Evolutionary conservation across 2,888 invertebrate species (phyloP).

Genomic region (Branchellion lobata): DNA sequence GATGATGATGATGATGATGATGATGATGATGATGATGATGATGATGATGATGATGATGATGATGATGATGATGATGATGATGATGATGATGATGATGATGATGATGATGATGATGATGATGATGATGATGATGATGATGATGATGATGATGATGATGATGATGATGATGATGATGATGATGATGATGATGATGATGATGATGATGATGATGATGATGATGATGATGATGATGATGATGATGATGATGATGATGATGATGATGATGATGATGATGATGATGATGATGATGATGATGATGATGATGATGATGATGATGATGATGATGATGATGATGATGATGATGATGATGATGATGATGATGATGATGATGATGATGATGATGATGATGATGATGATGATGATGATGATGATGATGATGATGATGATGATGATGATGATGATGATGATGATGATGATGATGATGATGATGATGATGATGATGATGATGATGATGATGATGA

Average conservation of each 20-base stretch:
- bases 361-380: constrained; percentile 91
- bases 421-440: constrained; percentile 97
- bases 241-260: constrained; percentile 76
- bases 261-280: constrained; percentile 93
- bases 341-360: constrained; percentile 92
- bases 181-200: constrained; percentile 36
- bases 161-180: constrained; percentile 16
- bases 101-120: not conserved
- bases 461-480: constrained; percentile 83
- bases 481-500: constrained; percentile 80
- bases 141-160: constrained; percentile 1
- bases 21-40: constrained; percentile 30
- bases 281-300: constrained; percentile 92
- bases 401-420: constrained; percentile 92
- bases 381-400: constrained; percentile 93
- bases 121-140: not conserved
- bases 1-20: constrained; percentile 22
- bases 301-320: constrained; percentile 93
- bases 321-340: constrained; percentile 92
- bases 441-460: constrained; percentile 90
- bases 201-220: constrained; percentile 34
- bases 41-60: constrained; percentile 30
- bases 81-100: constrained; percentile 1
- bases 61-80: constrained; percentile 5
- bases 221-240: constrained; percentile 39